Evolutionary conservation across 1,140 invertebrate genomes (phyloP), one percentile per base, ranked within the genome.

Genomic region (Drosophila parabipectinata): DNA sequence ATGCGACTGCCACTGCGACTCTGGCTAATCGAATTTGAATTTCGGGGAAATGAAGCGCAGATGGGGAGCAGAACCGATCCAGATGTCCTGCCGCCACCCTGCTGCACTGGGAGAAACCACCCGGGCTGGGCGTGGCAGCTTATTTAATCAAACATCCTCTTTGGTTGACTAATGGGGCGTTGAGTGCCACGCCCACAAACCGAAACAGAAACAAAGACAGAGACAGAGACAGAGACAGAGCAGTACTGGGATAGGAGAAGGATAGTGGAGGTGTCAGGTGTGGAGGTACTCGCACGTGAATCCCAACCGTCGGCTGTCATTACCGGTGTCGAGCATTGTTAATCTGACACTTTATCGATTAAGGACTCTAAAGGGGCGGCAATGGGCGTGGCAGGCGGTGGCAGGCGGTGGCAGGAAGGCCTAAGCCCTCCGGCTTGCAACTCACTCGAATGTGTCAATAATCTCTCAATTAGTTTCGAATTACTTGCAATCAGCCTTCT

Each of bases 11-110:
- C 1, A 18, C 18, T 18, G 18, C 1, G 18, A 18, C 18, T 18
- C 18, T 54, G 71, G 62, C 74, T 84, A 87, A 87, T 85, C 82
- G 83, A 81, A 85, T 85, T 68, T 75, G 44, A 82, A 72, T 59
- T 78, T 58, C 78, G 57, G 61, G 39, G 52, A 87, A 78, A 75
- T 75, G 82, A 81, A 87, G 78, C 69, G 64, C 21, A 21, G 21
- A 21, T 21, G 21, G 21, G 21, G 21, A 18, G 18, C 18, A 1
- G 21, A 3, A 21, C 21, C 21, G 21, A 21, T 21, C 21, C 5
- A 58, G 26, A 41, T 15, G 39, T 41, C n/a, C 3, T 41, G 37
- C 10, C 9, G 6, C 37, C 21, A 3, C 18, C 18, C 18, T 1
- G 18, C 18, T 21, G 39, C 39, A 41, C 39, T 41, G 39, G 6